Base-by-base conservation (phyloP, 2,797 vertebrate species). In the Calcarius lapponicus region DNA sequence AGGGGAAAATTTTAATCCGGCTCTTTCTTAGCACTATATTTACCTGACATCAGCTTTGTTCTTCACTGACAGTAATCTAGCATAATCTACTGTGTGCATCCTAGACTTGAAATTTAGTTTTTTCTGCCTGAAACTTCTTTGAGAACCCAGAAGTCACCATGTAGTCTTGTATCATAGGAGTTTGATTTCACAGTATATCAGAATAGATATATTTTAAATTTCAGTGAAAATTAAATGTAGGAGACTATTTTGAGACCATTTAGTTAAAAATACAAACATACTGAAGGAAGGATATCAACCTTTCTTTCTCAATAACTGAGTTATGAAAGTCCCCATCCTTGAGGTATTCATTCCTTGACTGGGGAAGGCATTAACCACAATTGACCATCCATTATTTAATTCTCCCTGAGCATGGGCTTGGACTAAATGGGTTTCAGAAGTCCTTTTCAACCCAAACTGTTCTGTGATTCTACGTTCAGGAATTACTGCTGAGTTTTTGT, bases 41-140 rank as follows among this genome's bases (percentile, higher is more conserved):
- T 92, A n/a, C 64, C 74, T 91, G 74, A 54, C 66, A 65, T 79
- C 81, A 53, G 4, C 19, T 92, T 90, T 95, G 34, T 81, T 94
- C 45, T 84, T 85, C 43, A 86, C 10, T 85, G 86, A 66, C 58
- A 95, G 43, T 95, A 87, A 93, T 38, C 85, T 81, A 51, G 8
- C n/a, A 36, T 61, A 74, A 67, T 70, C 45, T 75, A 29, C 17
- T 56, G 18, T 26, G 74, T 36, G 17, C 17, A 73, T 64, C 15
- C n/a, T 88, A 32, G 57, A 11, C 22, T 84, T 74, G 42, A 53
- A 95, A 84, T 83, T 43, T 48, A 94, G 31, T 10, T 89, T 92
- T 95, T 91, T 47, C 73, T 61, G 17, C 13, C 22, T 61, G 29
- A 88, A 86, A 21, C 21, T 9, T 72, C 71, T 74, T 75, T 17